A percentile compares a stretch with the other conserved stretches of the same genome.
Conservation (phyloP, 35 echinoderm and acorn worm genomes). For the Holothuria glaberrima region DNA sequence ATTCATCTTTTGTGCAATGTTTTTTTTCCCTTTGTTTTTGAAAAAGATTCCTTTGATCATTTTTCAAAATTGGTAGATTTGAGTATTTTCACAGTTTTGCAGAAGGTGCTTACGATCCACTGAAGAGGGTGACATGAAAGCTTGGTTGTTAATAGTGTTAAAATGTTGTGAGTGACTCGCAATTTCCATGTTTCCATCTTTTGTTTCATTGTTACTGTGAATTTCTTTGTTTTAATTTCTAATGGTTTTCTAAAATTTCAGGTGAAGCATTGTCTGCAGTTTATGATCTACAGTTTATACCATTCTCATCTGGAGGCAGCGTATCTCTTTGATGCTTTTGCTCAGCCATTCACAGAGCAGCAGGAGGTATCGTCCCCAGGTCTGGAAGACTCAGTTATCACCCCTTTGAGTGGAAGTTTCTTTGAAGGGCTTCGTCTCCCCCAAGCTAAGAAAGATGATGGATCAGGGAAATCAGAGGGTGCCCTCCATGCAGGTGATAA, state of each 20-base stretch:
- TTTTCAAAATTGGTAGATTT: no score
- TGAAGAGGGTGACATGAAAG: no score
- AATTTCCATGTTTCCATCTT: not conserved
- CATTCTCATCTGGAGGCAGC: constrained; percentile 87
- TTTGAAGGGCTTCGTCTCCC: constrained; percentile 9
- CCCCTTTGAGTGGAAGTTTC: constrained; percentile 51
- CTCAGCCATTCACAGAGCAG: constrained; percentile 8
- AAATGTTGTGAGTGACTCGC: not conserved
- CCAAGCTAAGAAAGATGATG: not conserved
- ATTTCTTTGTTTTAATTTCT: not conserved
- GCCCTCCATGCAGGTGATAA: not conserved
- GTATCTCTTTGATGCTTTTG: constrained; percentile 89
- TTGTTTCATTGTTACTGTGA: not conserved
- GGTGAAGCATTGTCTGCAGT: constrained; percentile 91
- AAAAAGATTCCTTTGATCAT: no score
- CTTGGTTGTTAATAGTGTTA: no score
- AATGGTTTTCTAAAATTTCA: not conserved
- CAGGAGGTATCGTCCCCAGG: constrained; percentile 18
- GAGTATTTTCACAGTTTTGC: no score
- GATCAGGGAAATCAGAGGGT: not conserved
- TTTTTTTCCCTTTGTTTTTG: no score
- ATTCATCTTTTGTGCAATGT: no score
- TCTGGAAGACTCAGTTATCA: constrained; percentile 17
- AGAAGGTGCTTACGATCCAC: no score
- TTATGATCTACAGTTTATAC: constrained; percentile 77